phyloP scores from a whole-genome alignment of 2,888 invertebrate species.

The Apamea crenata region DNA sequence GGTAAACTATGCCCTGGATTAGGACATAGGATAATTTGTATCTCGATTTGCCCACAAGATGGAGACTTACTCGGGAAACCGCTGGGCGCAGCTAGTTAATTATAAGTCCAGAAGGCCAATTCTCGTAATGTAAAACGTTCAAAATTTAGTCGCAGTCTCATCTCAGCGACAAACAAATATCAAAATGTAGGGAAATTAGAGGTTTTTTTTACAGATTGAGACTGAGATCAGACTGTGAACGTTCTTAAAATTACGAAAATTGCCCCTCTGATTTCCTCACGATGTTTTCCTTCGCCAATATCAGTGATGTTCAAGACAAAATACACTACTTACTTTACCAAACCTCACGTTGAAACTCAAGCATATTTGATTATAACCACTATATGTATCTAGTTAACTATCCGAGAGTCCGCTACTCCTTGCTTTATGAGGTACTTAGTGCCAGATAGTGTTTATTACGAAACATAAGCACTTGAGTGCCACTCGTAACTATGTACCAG shows the following conservation, averaged over 20 bases:
- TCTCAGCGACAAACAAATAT: neutral
- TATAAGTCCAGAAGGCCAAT: neutral
- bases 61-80: too few species aligned
- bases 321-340: neutral
- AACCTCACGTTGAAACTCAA: neutral
- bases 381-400: constrained; percentile 37
- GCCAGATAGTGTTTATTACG: constrained; percentile 54
- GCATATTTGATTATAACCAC: constrained; percentile 25
- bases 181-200: too few species aligned
- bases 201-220: neutral
- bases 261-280: neutral
- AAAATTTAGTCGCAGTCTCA: neutral
- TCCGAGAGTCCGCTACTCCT: constrained; percentile 21
- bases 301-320: neutral
- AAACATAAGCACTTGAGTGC: constrained; percentile 33
- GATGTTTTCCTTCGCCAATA: neutral
- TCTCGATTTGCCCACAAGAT: too few species aligned
- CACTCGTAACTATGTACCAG: constrained; percentile 21
- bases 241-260: too few species aligned
- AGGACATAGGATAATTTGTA: too few species aligned
- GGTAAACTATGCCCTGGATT: too few species aligned
- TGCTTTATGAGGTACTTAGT: constrained; percentile 50
- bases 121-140: neutral
- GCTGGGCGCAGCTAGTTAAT: too few species aligned
- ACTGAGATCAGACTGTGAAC: too few species aligned